These are phyloP conservation scores for Linurgus olivaceus DNA, from an alignment of 2,797 vertebrate genomes.

Conservation along the genomic window DNA sequence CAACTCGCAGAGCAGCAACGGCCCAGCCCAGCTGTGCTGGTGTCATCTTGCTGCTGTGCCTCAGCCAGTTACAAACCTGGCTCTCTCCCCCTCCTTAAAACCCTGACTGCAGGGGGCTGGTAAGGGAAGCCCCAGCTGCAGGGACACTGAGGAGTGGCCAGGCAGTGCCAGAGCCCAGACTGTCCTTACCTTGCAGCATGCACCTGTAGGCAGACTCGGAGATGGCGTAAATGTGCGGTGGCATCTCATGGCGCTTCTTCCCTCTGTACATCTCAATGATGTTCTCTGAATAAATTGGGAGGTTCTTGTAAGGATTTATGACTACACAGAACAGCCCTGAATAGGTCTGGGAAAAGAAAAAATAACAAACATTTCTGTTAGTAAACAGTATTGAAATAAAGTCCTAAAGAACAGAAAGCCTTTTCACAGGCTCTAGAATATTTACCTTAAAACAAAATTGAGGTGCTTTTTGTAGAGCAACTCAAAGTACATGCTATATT, in stretches of 20 bases:
- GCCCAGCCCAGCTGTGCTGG: neutral
- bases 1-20: neutral
- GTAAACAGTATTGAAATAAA: neutral
- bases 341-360: constrained; percentile 84
- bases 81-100: fast-evolving
- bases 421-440: neutral
- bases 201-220: constrained; percentile 97
- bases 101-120: fast-evolving
- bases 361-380: neutral
- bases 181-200: constrained; percentile 93
- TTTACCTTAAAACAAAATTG: neutral
- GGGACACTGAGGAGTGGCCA: fast-evolving
- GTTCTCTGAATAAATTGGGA: constrained; percentile 98
- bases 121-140: neutral
- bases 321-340: constrained; percentile 99
- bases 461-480: neutral
- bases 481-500: neutral
- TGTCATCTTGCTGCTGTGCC: too few species aligned
- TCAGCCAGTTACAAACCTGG: fast-evolving
- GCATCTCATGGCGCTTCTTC: constrained; percentile 98
- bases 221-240: constrained; percentile 97
- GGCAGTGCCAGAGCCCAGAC: neutral
- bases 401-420: neutral
- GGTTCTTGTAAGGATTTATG: constrained; percentile 99
- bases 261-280: constrained; percentile 99